phyloP scores from a whole-genome alignment of 2,113 vertebrate species.

The Thomomys bottae region DNA sequence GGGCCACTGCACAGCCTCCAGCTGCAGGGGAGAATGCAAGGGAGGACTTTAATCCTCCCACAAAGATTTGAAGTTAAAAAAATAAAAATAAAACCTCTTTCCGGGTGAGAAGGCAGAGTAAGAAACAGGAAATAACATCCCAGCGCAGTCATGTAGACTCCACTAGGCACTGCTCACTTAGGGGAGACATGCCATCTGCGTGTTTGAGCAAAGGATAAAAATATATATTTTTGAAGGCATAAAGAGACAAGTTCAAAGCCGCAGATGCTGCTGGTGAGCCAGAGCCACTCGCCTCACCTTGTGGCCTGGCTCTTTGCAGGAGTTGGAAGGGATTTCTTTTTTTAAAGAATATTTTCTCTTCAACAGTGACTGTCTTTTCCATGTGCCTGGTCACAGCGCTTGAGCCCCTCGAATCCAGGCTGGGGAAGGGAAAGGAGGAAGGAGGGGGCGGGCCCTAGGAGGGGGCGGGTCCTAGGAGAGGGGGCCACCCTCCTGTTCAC shows the following conservation, averaged over 20 bases:
- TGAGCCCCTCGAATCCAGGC: slow-evolving; percentile 20
- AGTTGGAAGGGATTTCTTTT: background rate
- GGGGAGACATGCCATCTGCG: slow-evolving; percentile 58
- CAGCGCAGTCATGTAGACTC: slow-evolving; percentile 12
- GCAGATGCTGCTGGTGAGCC: background rate
- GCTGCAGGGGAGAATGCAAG: background rate
- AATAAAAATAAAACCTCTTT: slow-evolving; percentile 49
- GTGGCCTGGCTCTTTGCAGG: background rate
- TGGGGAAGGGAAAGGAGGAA: background rate
- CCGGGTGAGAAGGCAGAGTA: slow-evolving; percentile 55
- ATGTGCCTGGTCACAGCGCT: slow-evolving; percentile 10
- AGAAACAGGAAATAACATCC: slow-evolving; percentile 51
- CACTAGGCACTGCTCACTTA: slow-evolving; percentile 69
- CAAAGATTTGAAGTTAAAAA: no score
- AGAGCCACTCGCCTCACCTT: background rate
- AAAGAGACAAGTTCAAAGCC: slow-evolving; percentile 43
- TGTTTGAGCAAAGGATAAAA: slow-evolving; percentile 49
- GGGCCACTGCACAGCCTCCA: background rate
- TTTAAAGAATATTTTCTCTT: background rate
- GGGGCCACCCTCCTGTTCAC: slow-evolving; percentile 13
- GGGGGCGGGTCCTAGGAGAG: background rate
- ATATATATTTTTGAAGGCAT: background rate
- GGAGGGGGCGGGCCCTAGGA: rapidly evolving
- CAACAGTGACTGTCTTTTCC: slow-evolving; percentile 11
- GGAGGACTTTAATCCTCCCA: slow-evolving; percentile 62